Evolutionary conservation across 2,113 vertebrate species (phyloP).

Genomic region (Apus apus): DNA sequence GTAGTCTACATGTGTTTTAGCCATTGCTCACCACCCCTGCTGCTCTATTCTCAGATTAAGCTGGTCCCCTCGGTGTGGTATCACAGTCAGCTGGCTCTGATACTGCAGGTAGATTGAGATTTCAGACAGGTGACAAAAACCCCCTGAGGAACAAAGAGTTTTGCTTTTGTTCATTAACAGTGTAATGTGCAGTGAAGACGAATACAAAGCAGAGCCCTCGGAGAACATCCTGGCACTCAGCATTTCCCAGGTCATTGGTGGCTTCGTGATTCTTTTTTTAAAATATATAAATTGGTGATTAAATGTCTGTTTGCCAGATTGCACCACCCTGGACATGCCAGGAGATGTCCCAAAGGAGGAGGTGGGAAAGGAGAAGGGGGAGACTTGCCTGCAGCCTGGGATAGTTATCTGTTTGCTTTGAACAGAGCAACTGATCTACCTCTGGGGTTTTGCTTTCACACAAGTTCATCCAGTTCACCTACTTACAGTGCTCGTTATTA

Average conservation of each 20-base stretch:
- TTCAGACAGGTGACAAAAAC: background rate
- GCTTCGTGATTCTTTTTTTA: background rate
- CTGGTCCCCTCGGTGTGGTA: background rate
- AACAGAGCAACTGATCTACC: conserved; percentile 47
- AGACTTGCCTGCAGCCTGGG: conserved; percentile 53
- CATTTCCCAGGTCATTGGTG: background rate
- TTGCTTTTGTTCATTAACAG: background rate
- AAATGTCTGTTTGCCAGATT: conserved; percentile 11
- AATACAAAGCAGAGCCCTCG: background rate
- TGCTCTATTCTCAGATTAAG: background rate
- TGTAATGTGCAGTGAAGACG: background rate
- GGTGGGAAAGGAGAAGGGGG: conserved; percentile 18
- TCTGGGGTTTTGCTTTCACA: conserved; percentile 60
- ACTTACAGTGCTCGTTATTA: conserved; percentile 53
- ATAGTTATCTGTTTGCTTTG: conserved; percentile 66
- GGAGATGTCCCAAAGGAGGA: conserved; percentile 57
- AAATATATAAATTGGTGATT: background rate
- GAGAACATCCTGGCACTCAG: background rate
- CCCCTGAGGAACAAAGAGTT: background rate
- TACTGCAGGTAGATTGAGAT: background rate
- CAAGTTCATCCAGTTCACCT: conserved; percentile 71
- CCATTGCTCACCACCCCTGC: background rate
- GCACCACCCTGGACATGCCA: conserved; percentile 56
- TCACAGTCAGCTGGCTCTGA: background rate
- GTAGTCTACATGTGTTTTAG: background rate